phyloP scores from a whole-genome alignment of 1,140 invertebrate genomes.

The Zaprionus taronus region DNA sequence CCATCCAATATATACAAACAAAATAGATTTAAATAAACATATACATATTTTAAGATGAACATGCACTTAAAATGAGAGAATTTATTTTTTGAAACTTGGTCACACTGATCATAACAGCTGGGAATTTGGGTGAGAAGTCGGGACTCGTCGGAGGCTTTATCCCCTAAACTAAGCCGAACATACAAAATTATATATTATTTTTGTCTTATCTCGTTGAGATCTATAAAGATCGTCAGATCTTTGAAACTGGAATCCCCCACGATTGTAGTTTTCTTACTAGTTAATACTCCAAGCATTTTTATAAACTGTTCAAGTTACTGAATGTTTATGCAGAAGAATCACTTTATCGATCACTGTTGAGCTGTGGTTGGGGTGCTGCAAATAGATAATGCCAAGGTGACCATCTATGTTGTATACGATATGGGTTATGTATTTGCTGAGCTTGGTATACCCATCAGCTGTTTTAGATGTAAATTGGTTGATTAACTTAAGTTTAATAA shows the following conservation, averaged over 20 bases:
- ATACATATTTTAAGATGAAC: slow-evolving; percentile 74
- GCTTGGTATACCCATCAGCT: not conserved
- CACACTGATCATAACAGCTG: too few species aligned
- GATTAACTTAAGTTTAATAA: slow-evolving; percentile 3
- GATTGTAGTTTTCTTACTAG: too few species aligned
- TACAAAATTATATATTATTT: too few species aligned
- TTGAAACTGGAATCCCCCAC: too few species aligned
- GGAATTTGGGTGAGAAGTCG: too few species aligned
- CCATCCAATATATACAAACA: slow-evolving; percentile 55
- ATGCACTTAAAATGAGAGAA: slow-evolving; percentile 47
- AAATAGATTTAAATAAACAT: slow-evolving; percentile 66
- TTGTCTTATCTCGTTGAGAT: too few species aligned
- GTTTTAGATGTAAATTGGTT: not conserved
- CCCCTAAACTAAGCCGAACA: too few species aligned
- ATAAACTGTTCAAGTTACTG: too few species aligned
- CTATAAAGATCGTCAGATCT: too few species aligned
- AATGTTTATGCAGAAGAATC: not conserved
- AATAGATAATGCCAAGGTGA: slow-evolving; percentile 22
- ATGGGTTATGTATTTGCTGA: slow-evolving; percentile 29
- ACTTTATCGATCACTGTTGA: not conserved
- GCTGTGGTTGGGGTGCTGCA: slow-evolving; percentile 6
- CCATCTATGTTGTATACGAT: not conserved
- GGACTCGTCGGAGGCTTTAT: too few species aligned
- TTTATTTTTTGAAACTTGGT: too few species aligned
- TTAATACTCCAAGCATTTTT: too few species aligned